phyloP scores from a whole-genome alignment of 2,888 invertebrate species.

The Spisula subtruncata region DNA sequence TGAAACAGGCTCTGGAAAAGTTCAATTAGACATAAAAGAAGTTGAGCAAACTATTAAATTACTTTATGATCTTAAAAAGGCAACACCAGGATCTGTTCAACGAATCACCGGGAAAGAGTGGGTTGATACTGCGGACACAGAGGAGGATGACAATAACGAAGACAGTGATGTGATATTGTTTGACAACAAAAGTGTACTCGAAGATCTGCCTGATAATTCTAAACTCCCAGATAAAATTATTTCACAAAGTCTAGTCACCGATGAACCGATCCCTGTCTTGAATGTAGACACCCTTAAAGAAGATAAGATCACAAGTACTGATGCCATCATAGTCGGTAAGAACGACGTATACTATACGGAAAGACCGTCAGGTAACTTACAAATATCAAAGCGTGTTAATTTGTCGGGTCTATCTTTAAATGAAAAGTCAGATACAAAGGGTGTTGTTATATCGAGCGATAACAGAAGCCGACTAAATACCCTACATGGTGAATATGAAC shows the following conservation, averaged over 20 bases:
- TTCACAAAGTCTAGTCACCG: neutral
- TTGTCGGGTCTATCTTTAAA: too few relatives aligned
- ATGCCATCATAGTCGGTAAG: too few relatives aligned
- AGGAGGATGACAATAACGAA: neutral
- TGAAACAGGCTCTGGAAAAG: neutral
- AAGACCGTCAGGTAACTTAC: too few relatives aligned
- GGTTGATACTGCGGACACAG: neutral
- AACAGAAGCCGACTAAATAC: too few relatives aligned
- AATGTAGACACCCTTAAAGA: neutral
- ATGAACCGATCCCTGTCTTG: neutral
- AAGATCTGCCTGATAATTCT: neutral
- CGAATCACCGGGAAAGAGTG: neutral
- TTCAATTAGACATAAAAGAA: neutral
- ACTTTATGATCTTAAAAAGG: neutral
- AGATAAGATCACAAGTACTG: too few relatives aligned
- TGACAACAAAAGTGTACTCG: neutral
- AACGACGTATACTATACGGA: too few relatives aligned
- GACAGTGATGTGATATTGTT: neutral
- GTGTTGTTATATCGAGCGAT: too few relatives aligned
- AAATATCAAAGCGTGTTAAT: too few relatives aligned
- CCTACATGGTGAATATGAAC: too few relatives aligned
- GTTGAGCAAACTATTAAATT: conserved; percentile 8
- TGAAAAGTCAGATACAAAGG: too few relatives aligned
- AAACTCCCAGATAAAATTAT: neutral
- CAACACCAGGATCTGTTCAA: neutral